Conservation (phyloP, 2,113 vertebrate species). For the Motacilla alba region DNA sequence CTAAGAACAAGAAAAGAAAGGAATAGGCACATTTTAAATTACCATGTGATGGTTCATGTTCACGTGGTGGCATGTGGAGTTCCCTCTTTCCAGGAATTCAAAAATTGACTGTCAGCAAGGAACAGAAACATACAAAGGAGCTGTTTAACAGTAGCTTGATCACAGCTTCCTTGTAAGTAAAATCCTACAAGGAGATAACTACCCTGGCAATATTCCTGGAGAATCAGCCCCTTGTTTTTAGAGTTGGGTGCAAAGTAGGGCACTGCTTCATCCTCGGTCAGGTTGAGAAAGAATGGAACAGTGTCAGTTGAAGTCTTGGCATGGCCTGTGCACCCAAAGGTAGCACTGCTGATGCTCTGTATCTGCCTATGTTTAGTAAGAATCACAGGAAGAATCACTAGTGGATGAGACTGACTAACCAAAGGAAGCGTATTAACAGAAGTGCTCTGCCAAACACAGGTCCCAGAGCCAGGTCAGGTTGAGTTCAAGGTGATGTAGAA, state of each 20-base stretch:
- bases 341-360: not conserved
- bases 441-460: not conserved
- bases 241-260: not conserved
- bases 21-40: not conserved
- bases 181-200: not conserved
- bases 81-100: not conserved
- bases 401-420: not conserved
- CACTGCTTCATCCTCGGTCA: not conserved
- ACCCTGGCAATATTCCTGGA: not conserved
- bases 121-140: not conserved
- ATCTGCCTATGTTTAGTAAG: not conserved
- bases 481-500: not conserved
- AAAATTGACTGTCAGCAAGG: not conserved
- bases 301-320: not conserved
- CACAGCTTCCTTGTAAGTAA: not conserved
- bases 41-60: not conserved
- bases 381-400: not conserved
- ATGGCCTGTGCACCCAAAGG: not conserved
- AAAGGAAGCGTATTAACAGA: not conserved
- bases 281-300: not conserved
- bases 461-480: not conserved
- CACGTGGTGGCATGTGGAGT: not conserved
- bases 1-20: not conserved
- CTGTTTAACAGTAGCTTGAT: not conserved
- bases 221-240: not conserved